Percentiles rank a stretch among this genome's conserved stretches.
Conservation (phyloP, 2,888 invertebrate species). For the Eristalinus aeneus region DNA sequence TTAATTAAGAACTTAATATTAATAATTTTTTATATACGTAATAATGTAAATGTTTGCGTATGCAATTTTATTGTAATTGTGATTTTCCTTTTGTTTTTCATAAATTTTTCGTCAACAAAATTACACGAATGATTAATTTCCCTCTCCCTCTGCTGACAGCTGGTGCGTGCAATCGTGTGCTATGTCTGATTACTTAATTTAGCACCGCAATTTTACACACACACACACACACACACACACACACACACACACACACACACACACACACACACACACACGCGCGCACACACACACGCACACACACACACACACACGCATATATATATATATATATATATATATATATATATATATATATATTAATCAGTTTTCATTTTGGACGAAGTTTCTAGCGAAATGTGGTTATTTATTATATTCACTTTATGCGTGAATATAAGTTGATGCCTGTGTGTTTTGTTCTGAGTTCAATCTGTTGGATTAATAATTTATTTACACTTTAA, state of each 20-base stretch:
- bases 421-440: neutral
- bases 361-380: slow-evolving; percentile 50
- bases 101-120: slow-evolving; percentile 56
- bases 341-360: slow-evolving; percentile 9
- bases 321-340: no score
- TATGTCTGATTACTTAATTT: slow-evolving; percentile 44
- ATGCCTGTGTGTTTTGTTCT: slow-evolving; percentile 9
- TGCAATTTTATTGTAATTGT: no score
- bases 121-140: neutral
- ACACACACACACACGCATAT: no score
- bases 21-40: slow-evolving; percentile 8
- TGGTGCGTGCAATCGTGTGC: neutral
- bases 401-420: slow-evolving; percentile 9
- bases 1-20: neutral
- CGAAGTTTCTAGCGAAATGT: slow-evolving; percentile 63
- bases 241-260: no score
- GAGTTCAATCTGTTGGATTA: neutral
- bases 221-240: no score
- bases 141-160: neutral
- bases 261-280: no score
- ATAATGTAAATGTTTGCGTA: slow-evolving; percentile 22
- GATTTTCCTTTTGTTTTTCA: neutral
- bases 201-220: no score
- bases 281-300: no score
- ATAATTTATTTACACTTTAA: slow-evolving; percentile 60